These are phyloP conservation scores for Drosophila gunungcola DNA, from an alignment of 1,140 invertebrate genomes.

Conservation along the genomic window DNA sequence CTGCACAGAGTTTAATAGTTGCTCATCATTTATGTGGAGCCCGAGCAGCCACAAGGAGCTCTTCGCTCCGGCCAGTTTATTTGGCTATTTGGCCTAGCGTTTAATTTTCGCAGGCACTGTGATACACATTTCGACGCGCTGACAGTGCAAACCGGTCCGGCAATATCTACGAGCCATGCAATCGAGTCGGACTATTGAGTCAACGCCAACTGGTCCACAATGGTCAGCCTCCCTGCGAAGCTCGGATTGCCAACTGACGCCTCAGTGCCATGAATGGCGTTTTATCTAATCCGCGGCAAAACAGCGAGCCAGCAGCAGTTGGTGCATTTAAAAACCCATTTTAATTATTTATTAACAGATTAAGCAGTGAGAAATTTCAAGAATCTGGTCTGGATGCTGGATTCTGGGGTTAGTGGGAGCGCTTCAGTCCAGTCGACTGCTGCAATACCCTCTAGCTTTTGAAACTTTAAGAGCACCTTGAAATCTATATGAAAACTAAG, in stretches of 20 bases:
- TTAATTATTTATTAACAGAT: constrained; percentile 66
- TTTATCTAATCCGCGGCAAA: constrained; percentile 57
- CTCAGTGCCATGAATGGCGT: constrained; percentile 70
- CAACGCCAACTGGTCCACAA: constrained; percentile 54
- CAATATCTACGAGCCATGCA: constrained; percentile 53
- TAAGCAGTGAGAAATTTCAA: constrained; percentile 57
- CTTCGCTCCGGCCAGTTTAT: neutral
- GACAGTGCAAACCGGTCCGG: constrained; percentile 49
- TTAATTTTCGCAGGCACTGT: constrained; percentile 68
- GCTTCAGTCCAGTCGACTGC: neutral
- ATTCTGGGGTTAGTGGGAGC: neutral
- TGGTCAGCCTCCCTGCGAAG: constrained; percentile 42
- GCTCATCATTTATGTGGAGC: constrained; percentile 65
- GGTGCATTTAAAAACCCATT: constrained; percentile 55
- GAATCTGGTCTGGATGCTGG: constrained; percentile 52
- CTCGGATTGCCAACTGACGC: constrained; percentile 52
- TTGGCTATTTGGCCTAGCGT: constrained; percentile 27
- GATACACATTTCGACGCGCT: constrained; percentile 48
- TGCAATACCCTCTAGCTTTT: neutral
- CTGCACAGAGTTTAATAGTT: constrained; percentile 72
- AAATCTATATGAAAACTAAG: too few relatives aligned
- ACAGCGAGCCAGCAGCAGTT: constrained; percentile 25
- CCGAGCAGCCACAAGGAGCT: constrained; percentile 3
- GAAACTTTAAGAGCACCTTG: too few relatives aligned
- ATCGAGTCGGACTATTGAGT: constrained; percentile 54